phyloP scores from a whole-genome alignment of 2,113 vertebrate genomes.

The Benthochromis sp. region DNA sequence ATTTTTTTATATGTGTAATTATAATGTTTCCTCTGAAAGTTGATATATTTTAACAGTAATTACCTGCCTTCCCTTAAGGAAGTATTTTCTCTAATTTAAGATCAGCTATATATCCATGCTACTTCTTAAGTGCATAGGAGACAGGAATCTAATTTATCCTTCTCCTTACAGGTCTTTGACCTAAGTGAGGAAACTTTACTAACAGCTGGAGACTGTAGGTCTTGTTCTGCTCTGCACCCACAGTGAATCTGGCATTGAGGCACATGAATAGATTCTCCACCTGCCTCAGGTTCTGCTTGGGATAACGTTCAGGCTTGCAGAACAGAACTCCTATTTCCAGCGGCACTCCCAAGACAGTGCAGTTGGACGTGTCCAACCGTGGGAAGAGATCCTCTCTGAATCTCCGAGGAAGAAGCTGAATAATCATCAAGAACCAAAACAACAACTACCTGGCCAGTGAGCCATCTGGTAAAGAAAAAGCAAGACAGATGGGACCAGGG shows the following conservation, averaged over 20 bases:
- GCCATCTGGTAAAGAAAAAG: neutral
- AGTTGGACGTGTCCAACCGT: neutral
- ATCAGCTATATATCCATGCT: neutral
- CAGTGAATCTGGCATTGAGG: neutral
- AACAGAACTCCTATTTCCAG: neutral
- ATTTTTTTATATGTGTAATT: neutral
- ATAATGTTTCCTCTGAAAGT: neutral
- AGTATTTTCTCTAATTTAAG: neutral
- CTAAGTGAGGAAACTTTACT: neutral
- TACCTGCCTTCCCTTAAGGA: neutral
- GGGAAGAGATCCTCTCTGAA: neutral
- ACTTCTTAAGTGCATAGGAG: neutral
- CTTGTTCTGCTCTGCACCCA: neutral
- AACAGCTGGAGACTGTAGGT: neutral
- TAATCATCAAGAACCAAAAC: neutral
- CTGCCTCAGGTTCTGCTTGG: neutral
- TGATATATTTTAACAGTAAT: neutral
- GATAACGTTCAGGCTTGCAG: neutral
- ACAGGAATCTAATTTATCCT: neutral
- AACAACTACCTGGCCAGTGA: neutral
- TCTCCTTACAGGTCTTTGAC: neutral
- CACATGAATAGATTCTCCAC: neutral
- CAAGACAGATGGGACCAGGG: neutral
- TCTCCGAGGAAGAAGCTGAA: neutral
- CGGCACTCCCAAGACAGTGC: neutral